A percentile compares a stretch with the other conserved stretches of the same genome.
phyloP scores from a whole-genome alignment of 53 echinoderm and acorn worm species.

The Patiria pectinifera region DNA sequence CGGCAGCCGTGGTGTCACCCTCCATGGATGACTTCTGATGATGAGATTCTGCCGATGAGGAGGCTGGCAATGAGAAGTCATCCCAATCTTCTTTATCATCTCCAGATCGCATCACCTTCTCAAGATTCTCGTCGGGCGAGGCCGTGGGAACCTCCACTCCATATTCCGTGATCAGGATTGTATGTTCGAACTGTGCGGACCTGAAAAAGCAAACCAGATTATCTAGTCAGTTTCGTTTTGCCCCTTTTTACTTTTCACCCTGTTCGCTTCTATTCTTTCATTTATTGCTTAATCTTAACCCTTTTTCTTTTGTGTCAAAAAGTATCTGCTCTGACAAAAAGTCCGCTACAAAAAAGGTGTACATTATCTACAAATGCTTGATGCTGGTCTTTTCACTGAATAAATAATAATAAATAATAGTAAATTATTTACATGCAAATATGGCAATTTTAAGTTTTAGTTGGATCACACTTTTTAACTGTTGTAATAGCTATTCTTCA shows the following conservation, averaged over 20 bases:
- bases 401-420: no score
- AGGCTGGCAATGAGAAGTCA: neutral
- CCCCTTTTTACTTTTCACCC: no score
- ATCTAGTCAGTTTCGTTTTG: neutral
- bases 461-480: no score
- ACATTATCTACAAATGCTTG: no score
- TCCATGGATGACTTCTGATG: neutral
- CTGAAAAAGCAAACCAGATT: slow-evolving; percentile 37
- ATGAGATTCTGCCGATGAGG: neutral
- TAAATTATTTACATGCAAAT: no score
- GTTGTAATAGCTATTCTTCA: no score
- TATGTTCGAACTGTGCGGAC: slow-evolving; percentile 98
- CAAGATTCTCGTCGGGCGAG: slow-evolving; percentile 67
- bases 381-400: no score
- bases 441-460: no score
- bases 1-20: neutral
- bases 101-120: neutral
- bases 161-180: slow-evolving; percentile 77
- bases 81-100: neutral
- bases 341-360: no score
- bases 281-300: neutral
- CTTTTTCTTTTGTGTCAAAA: no score
- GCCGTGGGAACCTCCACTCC: slow-evolving; percentile 88
- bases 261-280: no score
- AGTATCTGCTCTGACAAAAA: no score